phyloP scores from a whole-genome alignment of 2,113 vertebrate species.

The Dipodomys ordii region DNA sequence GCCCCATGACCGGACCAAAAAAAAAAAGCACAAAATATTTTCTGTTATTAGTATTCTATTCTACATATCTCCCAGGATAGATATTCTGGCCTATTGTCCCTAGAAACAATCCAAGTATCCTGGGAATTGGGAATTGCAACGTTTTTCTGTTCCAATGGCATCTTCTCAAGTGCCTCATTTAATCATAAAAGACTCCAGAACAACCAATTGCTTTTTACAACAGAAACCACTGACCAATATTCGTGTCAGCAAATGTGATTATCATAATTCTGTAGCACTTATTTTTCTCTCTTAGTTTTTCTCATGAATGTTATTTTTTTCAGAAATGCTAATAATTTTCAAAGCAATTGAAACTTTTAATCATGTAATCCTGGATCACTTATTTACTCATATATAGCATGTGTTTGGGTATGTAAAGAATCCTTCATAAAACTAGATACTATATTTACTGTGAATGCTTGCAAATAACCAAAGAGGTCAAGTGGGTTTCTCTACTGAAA shows the following conservation, averaged over 20 bases:
- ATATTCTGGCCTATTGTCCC: background rate
- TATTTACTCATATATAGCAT: constrained; percentile 46
- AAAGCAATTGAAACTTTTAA: constrained; percentile 45
- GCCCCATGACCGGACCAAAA: too few relatives aligned
- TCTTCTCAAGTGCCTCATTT: constrained; percentile 38
- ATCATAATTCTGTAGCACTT: constrained; percentile 44
- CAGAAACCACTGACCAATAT: constrained; percentile 16
- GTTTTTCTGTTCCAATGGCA: constrained; percentile 34
- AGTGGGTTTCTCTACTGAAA: constrained; percentile 23
- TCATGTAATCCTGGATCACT: constrained; percentile 32
- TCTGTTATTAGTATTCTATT: background rate
- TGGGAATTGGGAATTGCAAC: constrained; percentile 13
- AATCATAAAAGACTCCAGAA: constrained; percentile 22
- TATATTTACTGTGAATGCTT: constrained; percentile 34
- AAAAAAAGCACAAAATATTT: background rate
- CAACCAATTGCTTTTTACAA: background rate
- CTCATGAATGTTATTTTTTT: constrained; percentile 21
- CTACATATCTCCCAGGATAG: constrained; percentile 21
- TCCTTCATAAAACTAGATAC: constrained; percentile 16
- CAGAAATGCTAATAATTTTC: background rate
- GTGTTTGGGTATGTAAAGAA: constrained; percentile 47
- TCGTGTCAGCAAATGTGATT: constrained; percentile 64
- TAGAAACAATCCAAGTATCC: constrained; percentile 24
- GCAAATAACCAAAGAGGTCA: background rate
- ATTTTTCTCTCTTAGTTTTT: constrained; percentile 31